Conservation (phyloP, 2,888 invertebrate genomes). For the Leptogaster cylindrica region DNA sequence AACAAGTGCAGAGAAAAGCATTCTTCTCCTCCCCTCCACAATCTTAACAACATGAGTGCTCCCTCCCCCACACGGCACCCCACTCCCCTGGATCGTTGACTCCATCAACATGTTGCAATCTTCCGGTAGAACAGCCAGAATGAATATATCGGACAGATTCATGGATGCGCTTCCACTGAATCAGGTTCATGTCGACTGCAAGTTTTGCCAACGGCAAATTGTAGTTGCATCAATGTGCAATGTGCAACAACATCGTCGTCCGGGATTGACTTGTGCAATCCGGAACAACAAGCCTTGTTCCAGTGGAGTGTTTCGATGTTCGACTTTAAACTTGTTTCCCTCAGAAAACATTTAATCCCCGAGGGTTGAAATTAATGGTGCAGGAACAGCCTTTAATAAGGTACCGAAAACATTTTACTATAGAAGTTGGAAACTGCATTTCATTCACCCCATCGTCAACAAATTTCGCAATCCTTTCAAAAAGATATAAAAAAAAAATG, state of each 20-base stretch:
- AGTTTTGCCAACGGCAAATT: slow-evolving; percentile 28
- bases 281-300: neutral
- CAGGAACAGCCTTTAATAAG: slow-evolving; percentile 35
- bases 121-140: neutral
- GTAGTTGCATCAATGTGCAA: slow-evolving; percentile 14
- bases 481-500: neutral
- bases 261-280: slow-evolving; percentile 18
- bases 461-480: neutral
- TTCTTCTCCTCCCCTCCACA: neutral
- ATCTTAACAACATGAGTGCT: no score
- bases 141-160: slow-evolving; percentile 22
- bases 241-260: slow-evolving; percentile 13
- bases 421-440: slow-evolving; percentile 23
- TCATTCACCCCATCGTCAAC: slow-evolving; percentile 20
- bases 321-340: slow-evolving; percentile 29
- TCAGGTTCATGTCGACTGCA: slow-evolving; percentile 26
- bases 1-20: slow-evolving; percentile 24
- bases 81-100: neutral
- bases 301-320: neutral
- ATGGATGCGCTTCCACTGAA: slow-evolving; percentile 15
- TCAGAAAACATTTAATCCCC: slow-evolving; percentile 18
- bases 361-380: slow-evolving; percentile 33
- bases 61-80: neutral
- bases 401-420: slow-evolving; percentile 32
- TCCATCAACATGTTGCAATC: neutral